Evolutionary conservation across 2,797 vertebrate species (phyloP).

Genomic region (Mormyrus proboscirostris): DNA sequence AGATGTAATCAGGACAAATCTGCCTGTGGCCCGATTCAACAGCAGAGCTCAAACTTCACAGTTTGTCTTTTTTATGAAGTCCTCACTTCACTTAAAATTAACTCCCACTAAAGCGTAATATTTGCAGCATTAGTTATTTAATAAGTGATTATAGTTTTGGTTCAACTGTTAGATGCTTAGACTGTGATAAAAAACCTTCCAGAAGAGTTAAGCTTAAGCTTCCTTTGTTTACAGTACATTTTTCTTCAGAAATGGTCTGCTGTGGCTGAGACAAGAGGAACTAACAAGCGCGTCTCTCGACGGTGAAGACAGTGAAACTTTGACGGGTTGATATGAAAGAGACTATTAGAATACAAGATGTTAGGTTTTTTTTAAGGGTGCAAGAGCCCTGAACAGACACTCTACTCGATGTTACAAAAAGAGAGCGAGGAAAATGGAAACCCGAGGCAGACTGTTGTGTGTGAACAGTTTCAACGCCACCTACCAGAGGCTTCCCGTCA

Average conservation of each 20-base stretch:
- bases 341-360: background rate
- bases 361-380: background rate
- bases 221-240: background rate
- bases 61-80: background rate
- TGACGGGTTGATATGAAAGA: constrained; percentile 2
- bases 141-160: background rate
- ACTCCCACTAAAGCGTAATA: background rate
- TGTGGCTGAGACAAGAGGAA: background rate
- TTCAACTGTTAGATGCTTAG: background rate
- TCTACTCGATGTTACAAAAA: background rate
- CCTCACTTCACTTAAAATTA: background rate
- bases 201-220: background rate
- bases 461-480: background rate
- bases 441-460: background rate
- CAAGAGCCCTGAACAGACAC: background rate
- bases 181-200: background rate
- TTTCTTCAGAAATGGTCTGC: background rate
- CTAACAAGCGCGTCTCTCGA: background rate
- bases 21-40: background rate
- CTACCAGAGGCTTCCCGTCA: background rate
- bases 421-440: background rate
- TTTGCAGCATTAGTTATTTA: background rate
- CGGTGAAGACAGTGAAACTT: background rate
- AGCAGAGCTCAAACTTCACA: background rate
- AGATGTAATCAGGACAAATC: constrained; percentile 3